A percentile compares a stretch with the other conserved stretches of the same genome.
phyloP scores from a whole-genome alignment of 2,888 invertebrate genomes.

The Philopedon plagiatum region DNA sequence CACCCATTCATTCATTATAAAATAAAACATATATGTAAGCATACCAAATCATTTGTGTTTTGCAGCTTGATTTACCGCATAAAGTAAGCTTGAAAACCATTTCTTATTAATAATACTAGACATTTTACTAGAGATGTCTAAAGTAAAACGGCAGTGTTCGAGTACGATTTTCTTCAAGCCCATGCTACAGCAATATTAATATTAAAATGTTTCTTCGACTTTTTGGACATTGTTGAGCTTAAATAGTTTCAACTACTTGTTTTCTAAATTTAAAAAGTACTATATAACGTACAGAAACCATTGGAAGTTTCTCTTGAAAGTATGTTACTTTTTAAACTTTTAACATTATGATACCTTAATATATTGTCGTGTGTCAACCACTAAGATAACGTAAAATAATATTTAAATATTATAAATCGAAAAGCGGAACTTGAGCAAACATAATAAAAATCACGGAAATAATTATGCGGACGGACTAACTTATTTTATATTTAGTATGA shows the following conservation, averaged over 20 bases:
- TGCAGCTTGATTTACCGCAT: neutral
- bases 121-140: conserved; percentile 25
- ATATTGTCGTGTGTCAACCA: neutral
- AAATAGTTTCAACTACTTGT: conserved; percentile 18
- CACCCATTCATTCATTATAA: no score
- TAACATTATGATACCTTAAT: conserved; percentile 6
- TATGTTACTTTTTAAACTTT: neutral
- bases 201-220: conserved; percentile 28
- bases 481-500: no score
- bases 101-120: conserved; percentile 23
- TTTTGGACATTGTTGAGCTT: conserved; percentile 36
- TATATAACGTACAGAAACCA: neutral
- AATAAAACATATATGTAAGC: no score
- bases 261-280: conserved; percentile 4
- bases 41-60: conserved; percentile 3
- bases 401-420: neutral
- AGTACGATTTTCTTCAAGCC: conserved; percentile 62
- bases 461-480: neutral
- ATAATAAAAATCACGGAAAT: neutral
- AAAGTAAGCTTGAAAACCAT: conserved; percentile 15
- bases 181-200: conserved; percentile 55
- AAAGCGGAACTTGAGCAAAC: no score
- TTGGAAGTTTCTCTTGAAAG: neutral
- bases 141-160: conserved; percentile 66
- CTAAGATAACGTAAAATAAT: neutral